Base-by-base conservation (phyloP, 2,113 vertebrate genomes). In the Colossoma macropomum region DNA sequence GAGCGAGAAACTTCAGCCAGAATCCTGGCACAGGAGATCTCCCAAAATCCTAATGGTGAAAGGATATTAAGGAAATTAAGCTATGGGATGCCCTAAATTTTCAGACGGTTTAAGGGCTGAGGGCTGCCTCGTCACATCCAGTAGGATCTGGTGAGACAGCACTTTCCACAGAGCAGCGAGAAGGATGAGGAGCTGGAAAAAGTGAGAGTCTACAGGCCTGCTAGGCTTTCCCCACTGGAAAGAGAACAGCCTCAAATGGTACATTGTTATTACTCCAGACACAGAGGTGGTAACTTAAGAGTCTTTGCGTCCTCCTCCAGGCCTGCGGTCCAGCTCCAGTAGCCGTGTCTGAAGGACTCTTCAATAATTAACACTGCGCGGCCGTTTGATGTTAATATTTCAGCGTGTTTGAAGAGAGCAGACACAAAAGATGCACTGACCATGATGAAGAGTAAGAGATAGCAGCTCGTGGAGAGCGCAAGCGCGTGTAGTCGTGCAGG, bases 101-200 rank as follows among this genome's bases (percentile, higher is more conserved):
- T 79, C 77, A 87, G 86, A 87, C 10, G 54, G 76, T 69, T 82
- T 87, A 60, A 84, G 75, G 56, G 38, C 84, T 0, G 77, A 85
- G 70, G 63, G 75, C 70, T 79, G 71, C 80, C 80, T 86, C 54
- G 48, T 89, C 85, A 84, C 69, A 72, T 60, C 86, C 69, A 86
- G 86, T 50, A 75, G 65, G 86, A 90, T 86, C 27, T 88, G 84
- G 84, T 86, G 87, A 90, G 87, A 85, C 75, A 19, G 86, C 65
- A 85, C 74, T 91, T 92, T 92, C 89, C 84, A 45, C 86, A 70
- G 85, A 75, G 81, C 77, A 83, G 85, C 25, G 27, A 56, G 72
- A 72, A 48, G 19, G 48, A 83, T 75, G 85, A 89, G 89, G 88
- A 85, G 72, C 84, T 89, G 75, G 93, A 93, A 93, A 92, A 86